Evolutionary conservation across 2,888 invertebrate genomes (phyloP), one percentile per base, ranked within the genome.

Genomic region (Parascotia fuliginaria): DNA sequence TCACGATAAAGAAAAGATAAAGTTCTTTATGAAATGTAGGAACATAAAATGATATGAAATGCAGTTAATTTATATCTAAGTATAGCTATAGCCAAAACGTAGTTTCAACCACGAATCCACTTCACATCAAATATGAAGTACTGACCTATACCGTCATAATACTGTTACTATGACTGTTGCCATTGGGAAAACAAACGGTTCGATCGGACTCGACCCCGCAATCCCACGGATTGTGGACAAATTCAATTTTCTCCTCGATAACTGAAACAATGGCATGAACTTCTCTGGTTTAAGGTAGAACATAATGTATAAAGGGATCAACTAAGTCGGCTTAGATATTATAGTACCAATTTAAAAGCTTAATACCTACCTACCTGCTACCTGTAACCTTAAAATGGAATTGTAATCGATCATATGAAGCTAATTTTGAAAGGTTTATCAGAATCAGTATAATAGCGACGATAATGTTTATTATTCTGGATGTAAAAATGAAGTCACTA

Each of bases 241-340:
- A 89, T 90, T 88, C 89, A 89, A 90, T 90, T 89, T 87, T 82
- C 65, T 68, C 76, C 75, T 74, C 84, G 83, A 89, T 87, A 87
- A 83, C 81, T 77, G 80, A 79, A 83, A 83, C 84, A 87, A 82
- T 78, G 80, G 76, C 74, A 66, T 62, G 50, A 52, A 47, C 60
- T 40, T 36, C 53, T 43, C 42, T 37, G 51, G 54, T 39, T 55
- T 53, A 50, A 45, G 57, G 44, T 50, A 50, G 43, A 42, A 51
- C 13, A 9, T 22, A 37, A 12, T 33, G 11, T 33, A n/a, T 9
- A 2, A 33, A 4, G n/a, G n/a, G 33, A 31, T 31, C 31, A 31
- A 13, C 7, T 13, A 7, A n/a, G n/a, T n/a, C n/a, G n/a, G n/a
- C n/a, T n/a, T n/a, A n/a, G n/a, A n/a, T n/a, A n/a, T n/a, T n/a